These are phyloP conservation scores for Nomada goodeniana DNA, from an alignment of 2,888 invertebrate genomes.

Conservation along the genomic window DNA sequence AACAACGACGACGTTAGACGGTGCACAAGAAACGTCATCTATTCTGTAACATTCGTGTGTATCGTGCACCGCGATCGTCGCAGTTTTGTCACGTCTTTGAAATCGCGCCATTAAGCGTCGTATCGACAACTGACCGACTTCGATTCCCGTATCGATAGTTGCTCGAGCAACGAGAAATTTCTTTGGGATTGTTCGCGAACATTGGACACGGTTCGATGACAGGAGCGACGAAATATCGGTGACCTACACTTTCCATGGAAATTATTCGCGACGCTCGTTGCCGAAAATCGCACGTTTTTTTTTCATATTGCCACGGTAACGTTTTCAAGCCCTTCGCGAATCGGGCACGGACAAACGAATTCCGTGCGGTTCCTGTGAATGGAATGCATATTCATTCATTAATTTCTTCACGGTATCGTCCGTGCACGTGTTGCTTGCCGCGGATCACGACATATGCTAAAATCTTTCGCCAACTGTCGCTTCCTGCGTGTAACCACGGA, in stretches of 20 bases:
- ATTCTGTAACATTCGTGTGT: neutral
- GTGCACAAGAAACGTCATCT: neutral
- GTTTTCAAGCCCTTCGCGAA: constrained; percentile 5
- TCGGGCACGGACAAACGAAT: constrained; percentile 31
- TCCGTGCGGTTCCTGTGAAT: constrained; percentile 60
- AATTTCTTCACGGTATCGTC: constrained; percentile 49
- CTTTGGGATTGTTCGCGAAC: constrained; percentile 3
- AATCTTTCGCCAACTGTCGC: constrained; percentile 81
- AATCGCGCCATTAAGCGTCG: constrained; percentile 44
- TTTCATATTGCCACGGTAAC: neutral
- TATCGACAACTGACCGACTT: neutral
- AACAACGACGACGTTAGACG: neutral
- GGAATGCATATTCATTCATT: constrained; percentile 76
- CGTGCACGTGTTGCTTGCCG: constrained; percentile 64
- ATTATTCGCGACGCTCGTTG: neutral
- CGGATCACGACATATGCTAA: constrained; percentile 74
- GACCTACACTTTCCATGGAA: constrained; percentile 15
- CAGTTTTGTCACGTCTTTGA: constrained; percentile 9
- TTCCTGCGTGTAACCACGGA: constrained; percentile 78
- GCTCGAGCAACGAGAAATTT: constrained; percentile 46
- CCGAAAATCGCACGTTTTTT: neutral
- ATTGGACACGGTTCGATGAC: neutral
- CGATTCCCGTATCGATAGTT: constrained; percentile 42
- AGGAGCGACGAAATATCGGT: constrained; percentile 4
- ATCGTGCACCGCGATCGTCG: too few relatives aligned